Percentiles rank a stretch among this genome's conserved stretches.
Evolutionary conservation across 1,140 invertebrate genomes (phyloP).

Genomic region (Hirudo medicinalis): DNA sequence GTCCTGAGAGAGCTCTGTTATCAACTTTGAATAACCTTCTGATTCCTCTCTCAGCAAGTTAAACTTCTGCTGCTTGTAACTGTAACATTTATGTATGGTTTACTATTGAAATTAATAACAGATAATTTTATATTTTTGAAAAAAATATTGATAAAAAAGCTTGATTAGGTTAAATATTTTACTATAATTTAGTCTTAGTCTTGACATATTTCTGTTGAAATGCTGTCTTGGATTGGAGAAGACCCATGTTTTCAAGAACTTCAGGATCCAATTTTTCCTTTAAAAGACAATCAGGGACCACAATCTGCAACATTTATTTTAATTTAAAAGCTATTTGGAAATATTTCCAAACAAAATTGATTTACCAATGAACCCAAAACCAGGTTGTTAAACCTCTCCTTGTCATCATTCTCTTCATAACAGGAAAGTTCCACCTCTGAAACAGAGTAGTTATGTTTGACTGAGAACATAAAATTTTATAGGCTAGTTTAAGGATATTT

Average conservation of each 20-base stretch:
- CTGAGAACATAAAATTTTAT: background rate
- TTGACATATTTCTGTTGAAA: constrained; percentile 94
- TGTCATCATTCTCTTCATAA: constrained; percentile 43
- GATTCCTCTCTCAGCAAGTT: constrained; percentile 96
- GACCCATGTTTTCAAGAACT: constrained; percentile 75
- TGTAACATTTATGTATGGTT: constrained; percentile 46
- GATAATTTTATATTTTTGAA: background rate
- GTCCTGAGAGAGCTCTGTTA: constrained; percentile 79
- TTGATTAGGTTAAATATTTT: constrained; percentile 45
- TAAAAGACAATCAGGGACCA: constrained; percentile 67
- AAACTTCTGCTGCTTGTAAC: constrained; percentile 97
- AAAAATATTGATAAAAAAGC: background rate
- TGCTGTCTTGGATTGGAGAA: constrained; percentile 69
- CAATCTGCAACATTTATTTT: constrained; percentile 21
- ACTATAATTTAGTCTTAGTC: constrained; percentile 94
- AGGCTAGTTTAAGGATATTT: constrained; percentile 2
- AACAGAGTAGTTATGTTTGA: constrained; percentile 19
- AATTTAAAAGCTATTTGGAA: no score
- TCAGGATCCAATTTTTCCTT: constrained; percentile 88
- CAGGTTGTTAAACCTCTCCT: constrained; percentile 59
- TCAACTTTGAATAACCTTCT: constrained; percentile 94
- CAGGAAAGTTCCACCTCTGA: constrained; percentile 58
- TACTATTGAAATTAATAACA: constrained; percentile 10
- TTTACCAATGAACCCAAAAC: constrained; percentile 57
- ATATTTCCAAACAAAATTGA: no score